These are phyloP conservation scores for Peromyscus eremicus DNA, from an alignment of 2,797 vertebrate genomes.

Conservation along the genomic window DNA sequence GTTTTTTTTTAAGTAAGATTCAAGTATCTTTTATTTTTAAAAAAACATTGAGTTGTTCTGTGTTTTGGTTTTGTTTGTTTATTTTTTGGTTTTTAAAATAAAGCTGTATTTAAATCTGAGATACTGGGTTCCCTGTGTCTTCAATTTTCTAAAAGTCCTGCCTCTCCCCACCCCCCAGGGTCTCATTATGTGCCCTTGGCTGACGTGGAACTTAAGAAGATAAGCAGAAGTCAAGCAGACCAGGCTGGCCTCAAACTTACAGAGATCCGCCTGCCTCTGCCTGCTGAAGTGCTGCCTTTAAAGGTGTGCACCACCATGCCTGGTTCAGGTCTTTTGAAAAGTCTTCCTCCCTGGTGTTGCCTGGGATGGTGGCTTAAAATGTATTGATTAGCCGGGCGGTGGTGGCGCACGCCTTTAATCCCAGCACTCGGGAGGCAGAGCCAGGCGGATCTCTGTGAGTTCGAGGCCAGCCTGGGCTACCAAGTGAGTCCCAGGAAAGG, in stretches of 20 bases:
- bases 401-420: no score
- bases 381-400: not conserved
- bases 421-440: no score
- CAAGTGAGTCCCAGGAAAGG: no score
- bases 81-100: constrained; percentile 13
- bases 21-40: constrained; percentile 8
- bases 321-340: not conserved
- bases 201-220: not conserved
- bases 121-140: not conserved
- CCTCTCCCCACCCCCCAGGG: not conserved
- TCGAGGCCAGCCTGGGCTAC: no score
- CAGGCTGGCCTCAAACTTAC: not conserved
- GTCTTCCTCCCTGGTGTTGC: not conserved
- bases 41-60: not conserved
- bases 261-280: not conserved
- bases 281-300: not conserved
- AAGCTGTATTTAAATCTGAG: not conserved
- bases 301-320: not conserved
- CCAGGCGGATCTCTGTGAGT: no score
- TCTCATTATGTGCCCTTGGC: not conserved
- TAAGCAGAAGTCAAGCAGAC: not conserved
- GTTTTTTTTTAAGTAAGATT: not conserved
- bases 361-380: not conserved
- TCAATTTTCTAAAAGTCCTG: not conserved
- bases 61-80: not conserved